Conservation (phyloP, 2,888 invertebrate genomes). For the Malthinus flaveolus region DNA sequence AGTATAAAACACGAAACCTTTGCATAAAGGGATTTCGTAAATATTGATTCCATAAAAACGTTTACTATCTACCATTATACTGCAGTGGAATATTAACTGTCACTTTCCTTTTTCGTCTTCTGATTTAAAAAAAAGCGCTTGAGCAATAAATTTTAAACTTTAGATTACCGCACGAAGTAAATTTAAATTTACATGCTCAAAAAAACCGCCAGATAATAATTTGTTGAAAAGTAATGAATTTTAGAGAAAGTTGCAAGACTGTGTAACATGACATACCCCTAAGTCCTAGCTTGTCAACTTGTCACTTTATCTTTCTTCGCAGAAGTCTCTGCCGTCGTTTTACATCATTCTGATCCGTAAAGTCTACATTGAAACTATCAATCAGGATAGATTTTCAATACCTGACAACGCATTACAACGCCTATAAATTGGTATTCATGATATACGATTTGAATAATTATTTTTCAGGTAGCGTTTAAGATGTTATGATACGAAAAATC, state of each 20-base stretch:
- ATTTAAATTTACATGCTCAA: too few species aligned
- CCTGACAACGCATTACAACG: conserved; percentile 28
- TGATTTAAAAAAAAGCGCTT: too few species aligned
- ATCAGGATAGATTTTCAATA: conserved; percentile 30
- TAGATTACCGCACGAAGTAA: too few species aligned
- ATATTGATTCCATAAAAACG: neutral
- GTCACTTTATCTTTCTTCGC: conserved; percentile 27
- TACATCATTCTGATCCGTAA: conserved; percentile 28
- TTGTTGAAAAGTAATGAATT: conserved; percentile 17
- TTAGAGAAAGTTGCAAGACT: conserved; percentile 16
- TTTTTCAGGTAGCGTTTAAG: conserved; percentile 23
- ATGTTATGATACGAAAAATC: conserved; percentile 10
- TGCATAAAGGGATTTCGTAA: conserved; percentile 1
- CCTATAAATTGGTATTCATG: conserved; percentile 29
- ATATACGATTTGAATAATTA: conserved; percentile 24
- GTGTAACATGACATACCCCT: conserved; percentile 15
- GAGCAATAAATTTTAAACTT: too few species aligned
- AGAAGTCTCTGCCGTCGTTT: conserved; percentile 24
- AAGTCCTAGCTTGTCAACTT: conserved; percentile 25
- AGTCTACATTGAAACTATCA: conserved; percentile 28
- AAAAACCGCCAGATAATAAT: neutral
- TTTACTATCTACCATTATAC: too few species aligned
- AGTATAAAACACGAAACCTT: conserved; percentile 4
- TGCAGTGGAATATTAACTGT: too few species aligned
- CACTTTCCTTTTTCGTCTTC: too few species aligned